These are phyloP conservation scores for Botia almorhae DNA, from an alignment of 2,797 vertebrate genomes.

Conservation along the genomic window DNA sequence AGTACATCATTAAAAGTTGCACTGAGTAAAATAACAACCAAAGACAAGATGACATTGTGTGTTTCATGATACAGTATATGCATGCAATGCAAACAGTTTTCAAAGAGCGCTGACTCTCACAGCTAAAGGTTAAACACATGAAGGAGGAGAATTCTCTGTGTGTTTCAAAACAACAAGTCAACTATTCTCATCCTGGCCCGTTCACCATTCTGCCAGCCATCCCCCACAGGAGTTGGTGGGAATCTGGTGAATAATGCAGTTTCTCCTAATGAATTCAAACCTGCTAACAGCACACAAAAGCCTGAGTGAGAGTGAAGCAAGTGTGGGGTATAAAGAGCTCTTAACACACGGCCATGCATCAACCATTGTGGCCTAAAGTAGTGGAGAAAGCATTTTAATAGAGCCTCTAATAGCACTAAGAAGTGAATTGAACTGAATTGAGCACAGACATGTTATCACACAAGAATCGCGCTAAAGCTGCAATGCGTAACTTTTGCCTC, in stretches of 20 bases:
- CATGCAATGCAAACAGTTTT: conserved; percentile 47
- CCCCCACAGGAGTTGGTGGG: conserved; percentile 62
- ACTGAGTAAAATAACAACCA: conserved; percentile 39
- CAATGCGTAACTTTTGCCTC: no score
- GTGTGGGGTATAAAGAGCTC: conserved; percentile 61
- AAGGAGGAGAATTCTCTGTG: conserved; percentile 53
- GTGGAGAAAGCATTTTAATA: conserved; percentile 31
- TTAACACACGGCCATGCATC: conserved; percentile 52
- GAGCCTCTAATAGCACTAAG: neutral
- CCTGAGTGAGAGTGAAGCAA: conserved; percentile 48
- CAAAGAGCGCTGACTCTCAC: conserved; percentile 30
- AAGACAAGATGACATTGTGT: conserved; percentile 35
- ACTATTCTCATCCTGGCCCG: conserved; percentile 56
- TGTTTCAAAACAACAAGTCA: conserved; percentile 59
- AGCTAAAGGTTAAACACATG: conserved; percentile 58
- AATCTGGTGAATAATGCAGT: conserved; percentile 63
- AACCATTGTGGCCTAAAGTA: conserved; percentile 17
- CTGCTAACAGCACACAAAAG: conserved; percentile 59
- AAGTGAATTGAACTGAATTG: neutral
- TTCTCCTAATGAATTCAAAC: conserved; percentile 62
- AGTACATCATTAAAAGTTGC: neutral
- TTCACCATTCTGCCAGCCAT: conserved; percentile 35
- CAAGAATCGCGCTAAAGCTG: no score
- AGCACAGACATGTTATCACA: neutral
- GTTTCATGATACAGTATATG: conserved; percentile 10